Conservation (phyloP, 2,113 vertebrate species). For the Callospermophilus lateralis region DNA sequence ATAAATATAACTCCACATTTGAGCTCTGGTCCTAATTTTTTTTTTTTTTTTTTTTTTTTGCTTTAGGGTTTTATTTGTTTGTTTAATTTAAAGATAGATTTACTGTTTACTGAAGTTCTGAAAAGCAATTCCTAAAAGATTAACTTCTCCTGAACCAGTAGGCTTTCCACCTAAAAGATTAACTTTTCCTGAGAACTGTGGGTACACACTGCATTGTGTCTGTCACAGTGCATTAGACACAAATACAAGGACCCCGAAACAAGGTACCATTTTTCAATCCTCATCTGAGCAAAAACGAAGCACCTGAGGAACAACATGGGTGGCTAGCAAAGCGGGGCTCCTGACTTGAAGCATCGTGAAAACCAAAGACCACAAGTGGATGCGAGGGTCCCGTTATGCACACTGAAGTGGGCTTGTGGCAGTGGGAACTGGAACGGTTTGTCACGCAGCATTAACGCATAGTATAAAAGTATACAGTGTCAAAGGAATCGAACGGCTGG, state of each 20-base stretch:
- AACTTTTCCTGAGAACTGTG: not conserved
- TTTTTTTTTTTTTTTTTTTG: too few relatives aligned
- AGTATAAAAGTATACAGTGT: constrained; percentile 53
- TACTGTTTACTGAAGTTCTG: not conserved
- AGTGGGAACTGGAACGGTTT: not conserved
- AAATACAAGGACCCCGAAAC: not conserved
- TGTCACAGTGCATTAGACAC: not conserved
- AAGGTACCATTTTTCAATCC: not conserved
- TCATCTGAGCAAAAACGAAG: constrained; percentile 72
- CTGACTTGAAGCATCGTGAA: constrained; percentile 62
- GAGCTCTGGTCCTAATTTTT: not conserved
- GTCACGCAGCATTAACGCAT: not conserved
- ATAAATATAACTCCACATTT: not conserved
- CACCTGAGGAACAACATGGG: constrained; percentile 58
- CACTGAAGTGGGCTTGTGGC: too few relatives aligned
- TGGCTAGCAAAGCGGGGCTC: not conserved
- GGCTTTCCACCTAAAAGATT: not conserved
- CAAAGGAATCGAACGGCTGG: constrained; percentile 66
- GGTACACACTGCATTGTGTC: too few relatives aligned
- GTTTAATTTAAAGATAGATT: not conserved
- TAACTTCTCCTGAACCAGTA: too few relatives aligned
- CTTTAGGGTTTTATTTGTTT: too few relatives aligned
- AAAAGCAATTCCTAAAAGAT: not conserved
- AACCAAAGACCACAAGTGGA: too few relatives aligned
- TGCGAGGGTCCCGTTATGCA: too few relatives aligned